phyloP scores from a whole-genome alignment of 2,113 vertebrate species.

The Chlorocebus sabaeus region DNA sequence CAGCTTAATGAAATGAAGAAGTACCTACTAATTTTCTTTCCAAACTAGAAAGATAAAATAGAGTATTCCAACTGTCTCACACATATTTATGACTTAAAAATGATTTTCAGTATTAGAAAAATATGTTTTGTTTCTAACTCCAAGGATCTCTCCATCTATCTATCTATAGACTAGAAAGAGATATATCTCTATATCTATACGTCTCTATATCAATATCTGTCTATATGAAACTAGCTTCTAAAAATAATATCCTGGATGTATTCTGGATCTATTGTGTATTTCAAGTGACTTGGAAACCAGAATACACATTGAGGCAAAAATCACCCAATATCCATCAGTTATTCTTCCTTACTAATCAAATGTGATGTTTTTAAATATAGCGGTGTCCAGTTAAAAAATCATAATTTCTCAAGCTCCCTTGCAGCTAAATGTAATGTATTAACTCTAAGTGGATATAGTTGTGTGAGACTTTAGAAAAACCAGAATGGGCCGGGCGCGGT shows the following conservation, averaged over 20 bases:
- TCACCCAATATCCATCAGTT: not conserved
- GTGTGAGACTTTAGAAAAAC: not conserved
- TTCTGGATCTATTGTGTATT: not conserved
- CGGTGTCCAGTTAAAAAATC: not conserved
- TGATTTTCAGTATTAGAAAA: slow-evolving; percentile 7
- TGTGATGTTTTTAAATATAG: not conserved
- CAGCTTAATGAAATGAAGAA: not conserved
- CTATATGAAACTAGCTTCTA: not conserved
- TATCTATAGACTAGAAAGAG: not conserved
- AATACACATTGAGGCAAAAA: not conserved
- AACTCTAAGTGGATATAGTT: not conserved
- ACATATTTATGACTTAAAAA: not conserved
- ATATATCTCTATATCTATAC: not conserved
- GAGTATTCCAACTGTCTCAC: not conserved
- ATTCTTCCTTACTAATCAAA: not conserved
- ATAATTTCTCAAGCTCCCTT: not conserved
- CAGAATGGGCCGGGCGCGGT: not conserved
- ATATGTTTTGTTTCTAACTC: not conserved
- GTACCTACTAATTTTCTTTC: slow-evolving; percentile 7
- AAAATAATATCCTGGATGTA: not conserved
- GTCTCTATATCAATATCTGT: not conserved
- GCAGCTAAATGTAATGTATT: not conserved
- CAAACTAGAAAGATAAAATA: slow-evolving; percentile 11
- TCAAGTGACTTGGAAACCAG: not conserved
- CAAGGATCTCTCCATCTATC: not conserved